A percentile compares a stretch with the other conserved stretches of the same genome.
phyloP scores from a whole-genome alignment of 2,888 invertebrate species.

The Automeris io region DNA sequence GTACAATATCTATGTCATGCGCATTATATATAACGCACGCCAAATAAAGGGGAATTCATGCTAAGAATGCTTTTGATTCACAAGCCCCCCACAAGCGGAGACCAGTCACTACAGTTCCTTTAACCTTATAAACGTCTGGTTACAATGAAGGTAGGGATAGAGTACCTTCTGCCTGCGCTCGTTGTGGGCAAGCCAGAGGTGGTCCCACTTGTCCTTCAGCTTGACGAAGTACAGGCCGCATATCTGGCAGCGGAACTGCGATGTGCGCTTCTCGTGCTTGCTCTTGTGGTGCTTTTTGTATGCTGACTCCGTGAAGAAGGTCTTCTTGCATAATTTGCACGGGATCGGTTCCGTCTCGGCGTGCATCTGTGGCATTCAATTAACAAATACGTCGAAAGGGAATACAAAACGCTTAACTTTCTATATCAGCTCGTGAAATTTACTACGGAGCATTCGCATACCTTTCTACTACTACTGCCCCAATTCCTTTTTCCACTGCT shows the following conservation, averaged over 20 bases:
- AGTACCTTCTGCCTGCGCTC: constrained; percentile 21
- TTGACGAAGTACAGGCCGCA: constrained; percentile 22
- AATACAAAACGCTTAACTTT: not conserved
- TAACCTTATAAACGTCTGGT: no score
- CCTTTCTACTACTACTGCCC: no score
- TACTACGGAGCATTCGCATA: no score
- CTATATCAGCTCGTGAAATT: no score
- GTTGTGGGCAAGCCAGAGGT: constrained; percentile 37
- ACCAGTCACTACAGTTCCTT: no score
- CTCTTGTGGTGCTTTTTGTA: constrained; percentile 24
- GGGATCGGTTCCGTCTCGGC: constrained; percentile 13
- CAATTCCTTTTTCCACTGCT: no score
- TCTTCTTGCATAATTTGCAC: constrained; percentile 26
- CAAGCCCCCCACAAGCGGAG: no score
- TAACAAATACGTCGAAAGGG: constrained; percentile 1
- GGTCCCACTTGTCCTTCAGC: constrained; percentile 36
- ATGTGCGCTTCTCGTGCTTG: not conserved
- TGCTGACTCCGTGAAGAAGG: constrained; percentile 18
- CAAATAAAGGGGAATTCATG: no score
- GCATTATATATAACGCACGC: no score
- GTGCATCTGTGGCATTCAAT: constrained; percentile 26
- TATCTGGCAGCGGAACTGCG: constrained; percentile 17
- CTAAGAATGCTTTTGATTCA: no score
- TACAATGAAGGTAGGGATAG: no score
- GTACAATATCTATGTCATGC: no score